These are phyloP conservation scores for Laodelphax striatellus DNA, from an alignment of 1,140 invertebrate genomes.

Conservation along the genomic window DNA sequence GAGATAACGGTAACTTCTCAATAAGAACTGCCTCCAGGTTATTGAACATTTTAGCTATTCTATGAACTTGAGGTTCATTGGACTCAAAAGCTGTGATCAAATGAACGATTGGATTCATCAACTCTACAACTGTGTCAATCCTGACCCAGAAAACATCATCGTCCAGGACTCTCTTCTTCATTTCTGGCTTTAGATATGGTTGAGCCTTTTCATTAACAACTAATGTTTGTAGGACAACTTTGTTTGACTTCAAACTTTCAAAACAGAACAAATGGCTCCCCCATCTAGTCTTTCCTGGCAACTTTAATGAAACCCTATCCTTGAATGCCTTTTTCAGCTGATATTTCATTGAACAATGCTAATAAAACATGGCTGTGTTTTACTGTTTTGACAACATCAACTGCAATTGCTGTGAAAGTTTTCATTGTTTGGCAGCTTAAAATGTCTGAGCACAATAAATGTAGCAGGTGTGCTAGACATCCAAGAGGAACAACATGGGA, in stretches of 20 bases:
- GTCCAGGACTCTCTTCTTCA: slow-evolving; percentile 5
- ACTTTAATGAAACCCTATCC: slow-evolving; percentile 7
- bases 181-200: background rate
- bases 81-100: slow-evolving; percentile 6
- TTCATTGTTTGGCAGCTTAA: slow-evolving; percentile 2
- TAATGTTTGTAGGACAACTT: slow-evolving; percentile 10
- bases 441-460: slow-evolving; percentile 11
- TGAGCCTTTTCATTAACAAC: slow-evolving; percentile 2
- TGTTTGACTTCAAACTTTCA: slow-evolving; percentile 1
- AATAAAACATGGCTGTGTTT: slow-evolving; percentile 5
- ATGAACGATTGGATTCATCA: slow-evolving; percentile 10
- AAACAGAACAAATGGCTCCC: slow-evolving; percentile 10
- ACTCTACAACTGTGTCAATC: slow-evolving; percentile 1
- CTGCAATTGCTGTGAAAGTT: slow-evolving; percentile 2
- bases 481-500: slow-evolving; percentile 1
- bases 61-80: slow-evolving; percentile 2
- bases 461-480: slow-evolving; percentile 8
- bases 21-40: background rate
- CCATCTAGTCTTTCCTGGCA: slow-evolving; percentile 12
- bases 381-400: slow-evolving; percentile 6
- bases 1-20: background rate
- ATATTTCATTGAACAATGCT: background rate
- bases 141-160: slow-evolving; percentile 12
- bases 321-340: slow-evolving; percentile 2
- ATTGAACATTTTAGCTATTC: background rate